Evolutionary conservation across 2,888 invertebrate genomes (phyloP).

Genomic region (Cheilosia grossa): DNA sequence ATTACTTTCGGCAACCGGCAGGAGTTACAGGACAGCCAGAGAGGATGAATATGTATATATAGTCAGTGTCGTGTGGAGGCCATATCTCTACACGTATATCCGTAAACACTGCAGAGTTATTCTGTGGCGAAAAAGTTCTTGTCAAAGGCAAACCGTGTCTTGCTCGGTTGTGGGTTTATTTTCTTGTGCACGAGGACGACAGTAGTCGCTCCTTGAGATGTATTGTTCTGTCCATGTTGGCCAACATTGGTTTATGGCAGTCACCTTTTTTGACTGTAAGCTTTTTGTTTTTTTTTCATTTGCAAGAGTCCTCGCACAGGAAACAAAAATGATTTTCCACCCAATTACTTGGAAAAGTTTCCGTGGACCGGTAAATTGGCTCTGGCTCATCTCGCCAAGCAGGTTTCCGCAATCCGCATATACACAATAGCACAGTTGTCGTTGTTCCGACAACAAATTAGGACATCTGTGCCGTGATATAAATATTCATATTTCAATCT

Average conservation of each 20-base stretch:
- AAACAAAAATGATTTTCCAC: conserved; percentile 70
- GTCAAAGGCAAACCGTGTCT: conserved; percentile 63
- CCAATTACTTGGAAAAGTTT: conserved; percentile 65
- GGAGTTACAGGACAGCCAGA: conserved; percentile 12
- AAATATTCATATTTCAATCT: conserved; percentile 71
- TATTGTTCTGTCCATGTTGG: conserved; percentile 60
- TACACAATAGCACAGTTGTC: conserved; percentile 25
- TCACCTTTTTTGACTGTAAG: conserved; percentile 51
- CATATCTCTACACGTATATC: background rate
- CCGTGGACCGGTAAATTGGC: conserved; percentile 45
- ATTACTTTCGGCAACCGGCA: conserved; percentile 61
- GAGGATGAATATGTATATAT: conserved; percentile 61
- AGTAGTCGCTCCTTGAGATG: conserved; percentile 41
- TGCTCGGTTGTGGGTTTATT: conserved; percentile 29
- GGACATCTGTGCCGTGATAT: conserved; percentile 62
- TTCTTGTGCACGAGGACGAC: conserved; percentile 6
- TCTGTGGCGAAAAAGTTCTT: conserved; percentile 61
- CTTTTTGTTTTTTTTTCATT: conserved; percentile 28
- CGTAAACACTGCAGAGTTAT: conserved; percentile 52
- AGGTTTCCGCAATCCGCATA: conserved; percentile 10
- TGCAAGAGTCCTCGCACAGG: conserved; percentile 56
- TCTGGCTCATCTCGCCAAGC: conserved; percentile 57
- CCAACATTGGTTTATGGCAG: conserved; percentile 52
- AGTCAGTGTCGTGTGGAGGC: background rate
- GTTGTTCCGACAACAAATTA: conserved; percentile 52